Percentiles rank a stretch among this genome's conserved stretches.
Conservation (phyloP, 2,888 invertebrate species). For the Amblyjoppa fuscipennis region DNA sequence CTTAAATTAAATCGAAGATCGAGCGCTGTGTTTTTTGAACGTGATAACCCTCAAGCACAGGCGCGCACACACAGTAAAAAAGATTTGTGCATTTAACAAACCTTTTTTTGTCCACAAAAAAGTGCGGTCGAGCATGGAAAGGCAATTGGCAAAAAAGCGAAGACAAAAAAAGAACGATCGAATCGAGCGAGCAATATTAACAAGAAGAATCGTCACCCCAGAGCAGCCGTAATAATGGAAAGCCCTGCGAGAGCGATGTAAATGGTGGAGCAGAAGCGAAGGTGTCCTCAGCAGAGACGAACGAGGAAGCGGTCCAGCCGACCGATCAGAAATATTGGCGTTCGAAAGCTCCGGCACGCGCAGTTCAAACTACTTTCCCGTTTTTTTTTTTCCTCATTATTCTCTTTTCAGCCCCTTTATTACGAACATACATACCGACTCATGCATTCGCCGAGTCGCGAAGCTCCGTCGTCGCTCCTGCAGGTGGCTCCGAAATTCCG, state of each 20-base stretch:
- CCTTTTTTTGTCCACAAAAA: too few species aligned
- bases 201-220: background rate
- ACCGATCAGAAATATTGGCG: constrained; percentile 32
- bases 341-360: background rate
- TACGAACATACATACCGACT: background rate
- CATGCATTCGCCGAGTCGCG: too few species aligned
- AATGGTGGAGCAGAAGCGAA: constrained; percentile 6
- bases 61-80: too few species aligned
- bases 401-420: background rate
- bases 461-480: background rate
- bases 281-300: background rate
- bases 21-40: too few species aligned
- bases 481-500: constrained; percentile 24
- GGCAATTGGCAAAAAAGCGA: too few species aligned
- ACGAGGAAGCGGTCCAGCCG: background rate
- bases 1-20: too few species aligned
- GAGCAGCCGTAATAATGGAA: background rate
- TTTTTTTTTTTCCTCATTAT: background rate
- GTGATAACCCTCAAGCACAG: too few species aligned
- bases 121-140: background rate
- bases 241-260: background rate
- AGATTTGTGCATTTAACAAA: too few species aligned
- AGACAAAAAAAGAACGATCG: background rate
- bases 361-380: background rate
- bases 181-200: background rate